These are phyloP conservation scores for Amphiprion clarkii DNA, from an alignment of 2,797 vertebrate species.

Conservation along the genomic window DNA sequence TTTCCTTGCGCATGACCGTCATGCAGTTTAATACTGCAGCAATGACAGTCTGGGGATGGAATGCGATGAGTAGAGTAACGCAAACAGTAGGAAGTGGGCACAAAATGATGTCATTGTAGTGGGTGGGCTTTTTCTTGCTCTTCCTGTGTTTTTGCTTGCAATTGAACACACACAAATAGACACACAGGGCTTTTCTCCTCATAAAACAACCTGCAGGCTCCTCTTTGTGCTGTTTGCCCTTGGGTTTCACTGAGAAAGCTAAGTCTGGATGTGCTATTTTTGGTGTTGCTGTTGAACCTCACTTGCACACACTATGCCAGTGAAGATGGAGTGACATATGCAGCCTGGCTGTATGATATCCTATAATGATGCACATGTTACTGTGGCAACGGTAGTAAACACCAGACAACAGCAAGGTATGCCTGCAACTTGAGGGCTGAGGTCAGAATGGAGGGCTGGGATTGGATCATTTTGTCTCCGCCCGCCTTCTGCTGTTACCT, in stretches of 20 bases:
- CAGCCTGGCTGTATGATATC: constrained; percentile 39
- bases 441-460: constrained; percentile 14
- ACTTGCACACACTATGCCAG: neutral
- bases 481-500: constrained; percentile 6
- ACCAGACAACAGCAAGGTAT: constrained; percentile 42
- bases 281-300: constrained; percentile 25
- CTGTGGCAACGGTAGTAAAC: constrained; percentile 46
- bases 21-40: constrained; percentile 6
- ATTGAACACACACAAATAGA: constrained; percentile 2
- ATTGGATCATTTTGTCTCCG: constrained; percentile 47
- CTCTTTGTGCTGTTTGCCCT: constrained; percentile 63
- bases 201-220: constrained; percentile 19
- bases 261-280: constrained; percentile 66
- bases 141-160: constrained; percentile 9
- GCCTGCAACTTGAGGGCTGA: constrained; percentile 10
- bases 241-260: constrained; percentile 46
- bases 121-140: constrained; percentile 2
- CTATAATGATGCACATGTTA: constrained; percentile 33
- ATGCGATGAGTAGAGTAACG: neutral
- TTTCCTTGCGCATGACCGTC: neutral
- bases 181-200: neutral
- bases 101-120: neutral
- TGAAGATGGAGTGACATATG: constrained; percentile 15
- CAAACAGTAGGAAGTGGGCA: neutral
- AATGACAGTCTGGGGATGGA: constrained; percentile 6